phyloP scores from a whole-genome alignment of 2,797 vertebrate species.

The Pelochelys cantorii region DNA sequence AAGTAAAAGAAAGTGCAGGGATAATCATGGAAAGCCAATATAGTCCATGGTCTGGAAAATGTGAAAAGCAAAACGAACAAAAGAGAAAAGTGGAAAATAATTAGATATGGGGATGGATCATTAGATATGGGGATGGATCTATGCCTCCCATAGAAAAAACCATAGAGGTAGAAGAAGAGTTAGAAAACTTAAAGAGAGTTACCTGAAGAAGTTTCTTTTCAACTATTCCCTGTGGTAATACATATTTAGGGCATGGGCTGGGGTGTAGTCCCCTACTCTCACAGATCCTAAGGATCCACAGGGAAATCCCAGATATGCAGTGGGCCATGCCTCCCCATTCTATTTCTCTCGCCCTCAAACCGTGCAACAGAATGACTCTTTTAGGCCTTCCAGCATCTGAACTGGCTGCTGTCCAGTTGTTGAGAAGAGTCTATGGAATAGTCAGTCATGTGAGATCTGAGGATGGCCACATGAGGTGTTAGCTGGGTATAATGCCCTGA shows the following conservation, averaged over 20 bases:
- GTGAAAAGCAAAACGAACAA: background rate
- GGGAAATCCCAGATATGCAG: background rate
- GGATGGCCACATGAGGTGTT: background rate
- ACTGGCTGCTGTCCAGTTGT: background rate
- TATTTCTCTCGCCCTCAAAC: background rate
- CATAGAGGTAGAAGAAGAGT: accelerated
- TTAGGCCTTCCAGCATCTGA: background rate
- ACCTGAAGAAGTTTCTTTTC: background rate
- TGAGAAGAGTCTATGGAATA: background rate
- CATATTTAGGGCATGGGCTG: background rate
- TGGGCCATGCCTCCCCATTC: background rate
- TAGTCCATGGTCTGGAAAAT: background rate
- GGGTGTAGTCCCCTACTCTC: accelerated
- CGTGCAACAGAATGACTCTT: background rate
- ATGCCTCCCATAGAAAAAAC: background rate
- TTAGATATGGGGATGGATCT: background rate
- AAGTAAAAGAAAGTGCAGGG: background rate
- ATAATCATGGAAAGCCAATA: background rate
- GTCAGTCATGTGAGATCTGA: background rate
- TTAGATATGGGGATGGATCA: background rate
- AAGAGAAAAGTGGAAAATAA: background rate
- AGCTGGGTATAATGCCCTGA: background rate
- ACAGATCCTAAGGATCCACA: background rate
- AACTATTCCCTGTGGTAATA: background rate
- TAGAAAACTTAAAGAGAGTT: background rate